Evolutionary conservation across 1,140 invertebrate genomes (phyloP), one percentile per base, ranked within the genome.

Genomic region (Panagrolaimus sp.): DNA sequence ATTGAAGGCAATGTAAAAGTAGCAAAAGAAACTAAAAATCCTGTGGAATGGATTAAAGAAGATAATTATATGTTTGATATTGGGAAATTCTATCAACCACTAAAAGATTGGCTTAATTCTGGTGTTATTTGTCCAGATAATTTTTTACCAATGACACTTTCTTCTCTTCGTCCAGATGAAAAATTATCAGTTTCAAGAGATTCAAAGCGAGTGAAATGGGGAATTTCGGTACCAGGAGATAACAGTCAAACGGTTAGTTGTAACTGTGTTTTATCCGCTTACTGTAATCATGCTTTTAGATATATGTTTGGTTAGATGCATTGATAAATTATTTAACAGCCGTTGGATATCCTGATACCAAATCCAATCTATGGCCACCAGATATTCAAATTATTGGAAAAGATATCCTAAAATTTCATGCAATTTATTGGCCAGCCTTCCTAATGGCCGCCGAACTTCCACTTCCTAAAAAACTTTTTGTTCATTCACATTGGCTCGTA

Each of bases 291-390:
- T 5, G 17, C 17, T 38, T 38, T 38, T 64, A 87, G 86, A 48
- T 97, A 52, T 98, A 98, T 84, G 95, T 98, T 1, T 98, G 95
- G 95, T 81, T 98, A 52, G 95, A 98, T 87, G 95, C 95, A 0
- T 84, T 98, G 2, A 86, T 93, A 0, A 96, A 94, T 86, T 98
- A 98, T 84, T 86, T 97, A 62, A 94, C 93, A 1, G 89, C 89
- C 5, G 82, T 88, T 9, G 91, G 91, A 4, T 94, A 91, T 86
- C 90, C 90, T 9, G 77, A 63, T 45, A 65, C 43, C 83, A 70
- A 80, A 6, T 38, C 65, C n/a, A 24, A 24, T 48, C 84, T 83
- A 52, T 96, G 94, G 94, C 94, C 94, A 9, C 89, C 92, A 0
- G 87, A 89, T 72, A 85, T 91, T 68, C 94, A 98, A 78, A 88